phyloP scores from a whole-genome alignment of 2,888 invertebrate species.

The Ctena decussata region DNA sequence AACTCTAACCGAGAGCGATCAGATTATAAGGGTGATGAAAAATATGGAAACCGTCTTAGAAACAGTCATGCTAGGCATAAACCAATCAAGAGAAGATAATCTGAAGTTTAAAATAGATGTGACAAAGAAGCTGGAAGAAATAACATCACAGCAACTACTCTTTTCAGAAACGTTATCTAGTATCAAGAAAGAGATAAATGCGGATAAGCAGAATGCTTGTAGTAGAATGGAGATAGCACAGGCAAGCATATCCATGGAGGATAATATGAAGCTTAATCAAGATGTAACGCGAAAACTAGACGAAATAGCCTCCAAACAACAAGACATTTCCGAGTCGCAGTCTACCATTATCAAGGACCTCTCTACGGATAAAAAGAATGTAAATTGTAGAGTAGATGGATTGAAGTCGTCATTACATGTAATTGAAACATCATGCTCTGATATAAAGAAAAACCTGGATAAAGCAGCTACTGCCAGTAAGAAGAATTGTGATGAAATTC shows the following conservation, averaged over 20 bases:
- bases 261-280: background rate
- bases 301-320: background rate
- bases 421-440: background rate
- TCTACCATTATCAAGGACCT: no score
- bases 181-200: background rate
- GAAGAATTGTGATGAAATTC: background rate
- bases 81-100: background rate
- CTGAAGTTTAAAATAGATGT: background rate
- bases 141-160: background rate
- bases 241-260: background rate
- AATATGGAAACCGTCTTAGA: background rate
- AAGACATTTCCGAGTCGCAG: no score
- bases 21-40: background rate
- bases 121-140: background rate
- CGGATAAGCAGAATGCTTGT: background rate
- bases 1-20: background rate
- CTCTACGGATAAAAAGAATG: no score
- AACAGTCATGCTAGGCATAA: background rate
- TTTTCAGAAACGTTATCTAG: background rate
- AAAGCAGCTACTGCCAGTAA: background rate
- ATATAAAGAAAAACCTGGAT: background rate
- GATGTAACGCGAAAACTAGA: background rate
- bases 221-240: background rate
- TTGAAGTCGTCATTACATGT: background rate
- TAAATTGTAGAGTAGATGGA: no score